Percentiles rank a stretch among this genome's conserved stretches.
Evolutionary conservation across 2,113 vertebrate species (phyloP).

Genomic region (Megaleporinus macrocephalus): DNA sequence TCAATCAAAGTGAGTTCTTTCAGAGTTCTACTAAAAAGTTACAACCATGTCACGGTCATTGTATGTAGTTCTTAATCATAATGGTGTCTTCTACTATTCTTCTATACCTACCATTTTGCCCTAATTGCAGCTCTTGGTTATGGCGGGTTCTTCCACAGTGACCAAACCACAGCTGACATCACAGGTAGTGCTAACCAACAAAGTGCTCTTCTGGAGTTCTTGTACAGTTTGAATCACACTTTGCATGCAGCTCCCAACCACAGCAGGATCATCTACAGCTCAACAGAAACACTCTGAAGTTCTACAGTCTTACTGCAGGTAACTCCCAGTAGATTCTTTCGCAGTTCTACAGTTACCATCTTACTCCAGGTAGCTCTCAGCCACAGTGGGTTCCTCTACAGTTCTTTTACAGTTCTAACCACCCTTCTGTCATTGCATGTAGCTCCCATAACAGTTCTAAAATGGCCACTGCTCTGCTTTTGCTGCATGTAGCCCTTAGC

Average conservation of each 20-base stretch:
- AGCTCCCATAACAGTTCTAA: not conserved
- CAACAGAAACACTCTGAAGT: not conserved
- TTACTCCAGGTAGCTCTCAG: not conserved
- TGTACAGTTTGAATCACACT: no score
- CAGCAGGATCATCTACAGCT: not conserved
- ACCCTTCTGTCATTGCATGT: not conserved
- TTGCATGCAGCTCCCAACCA: not conserved
- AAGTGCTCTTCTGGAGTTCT: no score
- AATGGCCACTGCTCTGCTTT: no score
- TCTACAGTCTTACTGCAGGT: no score
- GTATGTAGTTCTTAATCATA: not conserved
- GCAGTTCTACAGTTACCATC: no score
- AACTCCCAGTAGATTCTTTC: no score
- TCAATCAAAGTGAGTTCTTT: not conserved
- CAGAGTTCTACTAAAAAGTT: not conserved
- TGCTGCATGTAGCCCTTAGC: no score
- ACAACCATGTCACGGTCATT: not conserved
- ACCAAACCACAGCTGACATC: not conserved
- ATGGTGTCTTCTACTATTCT: not conserved
- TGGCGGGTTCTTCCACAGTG: not conserved
- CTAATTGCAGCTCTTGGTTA: no score
- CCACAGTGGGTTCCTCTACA: not conserved
- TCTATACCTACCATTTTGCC: no score
- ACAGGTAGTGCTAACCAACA: no score
- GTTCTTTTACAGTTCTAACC: not conserved